Percentiles rank a stretch among this genome's conserved stretches.
Evolutionary conservation across 2,888 invertebrate species (phyloP).

Genomic region (Hoplodrina blanda): DNA sequence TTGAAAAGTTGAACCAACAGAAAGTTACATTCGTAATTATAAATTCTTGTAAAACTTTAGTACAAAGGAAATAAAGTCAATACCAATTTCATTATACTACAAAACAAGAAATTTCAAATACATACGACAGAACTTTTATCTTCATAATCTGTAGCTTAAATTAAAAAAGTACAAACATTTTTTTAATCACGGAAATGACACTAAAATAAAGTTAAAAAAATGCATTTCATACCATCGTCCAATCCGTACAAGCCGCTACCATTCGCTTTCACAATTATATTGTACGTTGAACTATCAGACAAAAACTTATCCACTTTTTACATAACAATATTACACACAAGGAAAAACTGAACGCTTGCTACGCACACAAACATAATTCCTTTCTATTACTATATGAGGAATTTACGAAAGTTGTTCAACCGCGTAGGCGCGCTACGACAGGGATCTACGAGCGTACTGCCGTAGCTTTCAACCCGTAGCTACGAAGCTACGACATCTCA

Average conservation of each 20-base stretch:
- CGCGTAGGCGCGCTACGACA: constrained; percentile 82
- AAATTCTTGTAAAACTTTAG: constrained; percentile 21
- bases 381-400: constrained; percentile 54
- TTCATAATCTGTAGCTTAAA: neutral
- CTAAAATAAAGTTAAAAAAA: constrained; percentile 42
- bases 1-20: neutral
- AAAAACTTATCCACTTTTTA: constrained; percentile 89
- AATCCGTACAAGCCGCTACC: constrained; percentile 82
- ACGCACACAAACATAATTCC: constrained; percentile 73
- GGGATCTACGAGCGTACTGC: constrained; percentile 80
- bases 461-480: constrained; percentile 72
- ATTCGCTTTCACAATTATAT: constrained; percentile 89
- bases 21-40: constrained; percentile 4
- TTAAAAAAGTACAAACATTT: neutral
- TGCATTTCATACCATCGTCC: constrained; percentile 81
- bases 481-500: constrained; percentile 72
- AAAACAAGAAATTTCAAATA: neutral
- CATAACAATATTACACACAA: constrained; percentile 80
- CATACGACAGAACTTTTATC: neutral
- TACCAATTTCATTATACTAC: neutral
- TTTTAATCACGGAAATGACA: constrained; percentile 12
- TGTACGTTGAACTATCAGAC: constrained; percentile 86
- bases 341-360: constrained; percentile 68
- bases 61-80: constrained; percentile 7
- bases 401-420: constrained; percentile 57